These are phyloP conservation scores for Limnephilus lunatus DNA, from an alignment of 2,888 invertebrate genomes.

Conservation along the genomic window DNA sequence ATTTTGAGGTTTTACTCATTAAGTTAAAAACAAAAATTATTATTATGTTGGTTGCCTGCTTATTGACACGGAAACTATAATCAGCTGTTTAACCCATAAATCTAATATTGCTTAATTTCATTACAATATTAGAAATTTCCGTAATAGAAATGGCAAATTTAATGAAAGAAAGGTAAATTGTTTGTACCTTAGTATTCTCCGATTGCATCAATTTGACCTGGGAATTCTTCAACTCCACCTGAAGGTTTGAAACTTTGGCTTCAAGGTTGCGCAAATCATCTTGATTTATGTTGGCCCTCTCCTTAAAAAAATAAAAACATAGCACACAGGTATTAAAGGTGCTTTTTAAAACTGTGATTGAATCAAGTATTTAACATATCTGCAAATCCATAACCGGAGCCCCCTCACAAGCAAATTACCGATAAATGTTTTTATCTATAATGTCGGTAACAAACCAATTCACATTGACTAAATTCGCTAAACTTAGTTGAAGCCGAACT, in stretches of 20 bases:
- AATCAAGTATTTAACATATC: not conserved
- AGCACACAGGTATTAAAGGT: not conserved
- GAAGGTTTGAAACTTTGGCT: conserved; percentile 69
- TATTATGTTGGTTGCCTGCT: no score
- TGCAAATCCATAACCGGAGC: no score
- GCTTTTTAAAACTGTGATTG: not conserved
- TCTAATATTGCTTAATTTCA: not conserved
- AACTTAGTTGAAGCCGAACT: no score
- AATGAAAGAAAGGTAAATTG: not conserved
- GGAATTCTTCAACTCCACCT: conserved; percentile 72
- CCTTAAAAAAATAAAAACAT: conserved; percentile 40
- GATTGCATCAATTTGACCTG: conserved; percentile 75
- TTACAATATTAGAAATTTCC: not conserved
- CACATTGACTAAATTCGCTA: no score
- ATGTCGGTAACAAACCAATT: no score
- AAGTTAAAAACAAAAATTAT: no score
- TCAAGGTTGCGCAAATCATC: conserved; percentile 68
- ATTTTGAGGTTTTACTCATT: no score
- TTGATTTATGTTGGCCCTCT: conserved; percentile 16
- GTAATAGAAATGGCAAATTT: not conserved
- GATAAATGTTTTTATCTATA: no score
- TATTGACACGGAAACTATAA: no score
- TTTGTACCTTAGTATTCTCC: conserved; percentile 72
- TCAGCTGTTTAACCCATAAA: not conserved
- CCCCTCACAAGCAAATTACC: no score